Percentiles rank a stretch among this genome's conserved stretches.
Conservation (phyloP, 2,797 vertebrate genomes). For the Potorous gilbertii region DNA sequence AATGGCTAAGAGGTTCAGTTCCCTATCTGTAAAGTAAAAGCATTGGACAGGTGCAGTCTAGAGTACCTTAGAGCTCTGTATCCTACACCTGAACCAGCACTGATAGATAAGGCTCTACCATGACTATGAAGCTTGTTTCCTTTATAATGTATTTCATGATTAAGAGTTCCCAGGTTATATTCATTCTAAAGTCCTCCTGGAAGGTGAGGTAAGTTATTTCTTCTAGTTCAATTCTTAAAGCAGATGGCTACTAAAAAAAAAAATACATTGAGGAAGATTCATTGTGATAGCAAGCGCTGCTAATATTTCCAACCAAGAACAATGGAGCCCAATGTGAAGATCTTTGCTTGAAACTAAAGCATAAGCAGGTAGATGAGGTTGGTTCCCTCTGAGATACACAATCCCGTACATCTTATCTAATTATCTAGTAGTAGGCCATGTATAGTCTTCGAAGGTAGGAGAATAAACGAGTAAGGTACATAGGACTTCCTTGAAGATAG, state of each 20-base stretch:
- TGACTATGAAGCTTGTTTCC: not conserved
- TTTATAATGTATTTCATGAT: not conserved
- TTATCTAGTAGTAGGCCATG: not conserved
- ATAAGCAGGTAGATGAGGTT: not conserved
- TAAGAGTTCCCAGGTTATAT: not conserved
- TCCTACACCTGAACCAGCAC: not conserved
- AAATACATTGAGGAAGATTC: slow-evolving; percentile 9
- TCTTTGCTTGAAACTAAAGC: not conserved
- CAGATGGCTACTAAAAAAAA: not conserved
- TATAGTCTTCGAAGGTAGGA: not conserved
- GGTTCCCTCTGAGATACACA: not conserved
- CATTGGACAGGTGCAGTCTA: not conserved
- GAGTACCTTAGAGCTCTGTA: not conserved
- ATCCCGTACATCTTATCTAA: not conserved
- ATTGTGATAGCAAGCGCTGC: slow-evolving; percentile 8
- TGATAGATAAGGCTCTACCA: not conserved
- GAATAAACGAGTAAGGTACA: not conserved
- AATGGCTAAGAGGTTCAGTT: not conserved
- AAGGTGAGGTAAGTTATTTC: not conserved
- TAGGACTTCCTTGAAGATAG: slow-evolving; percentile 8
- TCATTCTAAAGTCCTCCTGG: not conserved
- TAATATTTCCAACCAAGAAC: slow-evolving; percentile 31
- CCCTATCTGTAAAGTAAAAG: not conserved
- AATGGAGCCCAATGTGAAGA: not conserved
- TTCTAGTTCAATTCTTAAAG: slow-evolving; percentile 14